Conservation (phyloP, 1,140 invertebrate genomes). For the Neotoxoptera formosana region DNA sequence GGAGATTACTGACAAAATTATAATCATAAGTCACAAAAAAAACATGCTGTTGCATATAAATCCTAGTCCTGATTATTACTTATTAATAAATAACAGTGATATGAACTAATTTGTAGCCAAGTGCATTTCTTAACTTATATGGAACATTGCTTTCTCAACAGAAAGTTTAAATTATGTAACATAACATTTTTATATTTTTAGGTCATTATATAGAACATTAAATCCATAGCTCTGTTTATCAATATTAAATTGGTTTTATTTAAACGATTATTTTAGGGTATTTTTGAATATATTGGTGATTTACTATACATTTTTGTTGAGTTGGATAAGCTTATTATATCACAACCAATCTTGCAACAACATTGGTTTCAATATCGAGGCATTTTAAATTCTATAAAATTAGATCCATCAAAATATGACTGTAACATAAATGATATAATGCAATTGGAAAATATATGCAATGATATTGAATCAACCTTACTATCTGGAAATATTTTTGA, state of each 20-base stretch:
- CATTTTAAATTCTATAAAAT: constrained; percentile 73
- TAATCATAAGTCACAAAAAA: too few species aligned
- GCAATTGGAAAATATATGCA: constrained; percentile 73
- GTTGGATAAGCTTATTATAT: constrained; percentile 75
- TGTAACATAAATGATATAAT: constrained; percentile 68
- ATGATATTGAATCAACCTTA: constrained; percentile 68
- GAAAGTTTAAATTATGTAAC: too few species aligned
- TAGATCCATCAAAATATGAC: constrained; percentile 72
- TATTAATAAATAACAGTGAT: neutral
- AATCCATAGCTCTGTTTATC: neutral
- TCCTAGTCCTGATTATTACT: too few species aligned
- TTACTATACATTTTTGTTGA: constrained; percentile 75
- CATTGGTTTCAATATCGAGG: constrained; percentile 77
- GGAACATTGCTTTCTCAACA: neutral
- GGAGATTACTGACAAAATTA: too few species aligned
- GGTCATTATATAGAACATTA: neutral
- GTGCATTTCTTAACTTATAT: neutral
- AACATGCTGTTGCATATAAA: too few species aligned
- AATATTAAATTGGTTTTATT: constrained; percentile 55
- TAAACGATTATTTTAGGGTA: constrained; percentile 64
- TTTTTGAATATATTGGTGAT: constrained; percentile 73
- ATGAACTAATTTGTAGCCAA: neutral
- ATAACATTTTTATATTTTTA: neutral
- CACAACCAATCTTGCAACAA: constrained; percentile 70
- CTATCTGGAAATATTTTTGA: constrained; percentile 71